These are phyloP conservation scores for Andrena chrysosceles DNA, from an alignment of 2,888 invertebrate species.

Conservation along the genomic window DNA sequence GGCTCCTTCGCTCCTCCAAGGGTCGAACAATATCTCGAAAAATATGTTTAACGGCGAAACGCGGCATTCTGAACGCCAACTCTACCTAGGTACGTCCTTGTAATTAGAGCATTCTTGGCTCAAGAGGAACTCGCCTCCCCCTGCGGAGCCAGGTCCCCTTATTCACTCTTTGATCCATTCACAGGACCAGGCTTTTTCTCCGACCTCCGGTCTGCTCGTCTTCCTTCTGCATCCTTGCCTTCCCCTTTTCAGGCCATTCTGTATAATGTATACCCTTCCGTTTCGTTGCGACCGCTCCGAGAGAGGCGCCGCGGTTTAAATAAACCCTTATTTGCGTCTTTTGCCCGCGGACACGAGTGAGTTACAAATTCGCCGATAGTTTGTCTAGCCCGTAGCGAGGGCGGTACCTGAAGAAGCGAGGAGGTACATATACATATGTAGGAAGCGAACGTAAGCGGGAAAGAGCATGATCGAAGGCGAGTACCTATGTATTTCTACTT, in stretches of 20 bases:
- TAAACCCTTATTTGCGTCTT: constrained; percentile 32
- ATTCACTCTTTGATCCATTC: constrained; percentile 49
- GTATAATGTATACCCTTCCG: neutral
- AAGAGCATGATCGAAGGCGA: neutral
- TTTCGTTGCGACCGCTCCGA: constrained; percentile 1
- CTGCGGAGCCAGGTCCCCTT: constrained; percentile 2
- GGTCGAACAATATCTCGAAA: constrained; percentile 13
- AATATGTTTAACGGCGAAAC: constrained; percentile 37
- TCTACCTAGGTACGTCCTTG: constrained; percentile 4
- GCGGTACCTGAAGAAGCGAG: neutral
- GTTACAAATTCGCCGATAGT: constrained; percentile 18
- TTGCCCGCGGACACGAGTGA: neutral
- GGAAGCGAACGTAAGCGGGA: neutral
- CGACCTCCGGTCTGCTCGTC: constrained; percentile 1
- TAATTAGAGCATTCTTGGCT: constrained; percentile 55
- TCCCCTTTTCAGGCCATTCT: constrained; percentile 22
- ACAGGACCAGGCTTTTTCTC: constrained; percentile 15
- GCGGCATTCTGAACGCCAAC: constrained; percentile 15
- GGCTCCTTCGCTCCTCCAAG: neutral
- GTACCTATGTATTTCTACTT: neutral
- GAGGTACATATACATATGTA: too few relatives aligned
- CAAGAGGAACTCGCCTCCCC: neutral
- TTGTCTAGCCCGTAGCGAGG: neutral
- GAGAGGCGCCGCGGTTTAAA: constrained; percentile 2
- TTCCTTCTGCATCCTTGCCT: constrained; percentile 8